Evolutionary conservation across 2,888 invertebrate species (phyloP).

Genomic region (Autographa gamma): DNA sequence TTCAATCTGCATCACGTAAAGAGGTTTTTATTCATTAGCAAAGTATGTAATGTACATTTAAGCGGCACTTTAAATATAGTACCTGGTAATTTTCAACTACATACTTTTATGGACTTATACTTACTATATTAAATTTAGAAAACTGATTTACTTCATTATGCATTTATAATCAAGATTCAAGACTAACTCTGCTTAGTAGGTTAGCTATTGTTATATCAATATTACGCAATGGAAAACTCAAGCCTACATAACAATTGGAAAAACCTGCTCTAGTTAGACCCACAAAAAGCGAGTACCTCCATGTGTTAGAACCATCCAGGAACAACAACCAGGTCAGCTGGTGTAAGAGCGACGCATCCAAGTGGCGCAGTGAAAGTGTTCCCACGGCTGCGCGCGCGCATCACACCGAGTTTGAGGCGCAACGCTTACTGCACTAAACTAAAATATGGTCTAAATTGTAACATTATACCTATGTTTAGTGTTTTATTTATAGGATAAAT

Average conservation of each 20-base stretch:
- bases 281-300: conserved; percentile 28
- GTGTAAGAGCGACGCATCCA: conserved; percentile 51
- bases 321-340: conserved; percentile 46
- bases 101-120: no score
- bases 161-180: no score
- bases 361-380: conserved; percentile 78
- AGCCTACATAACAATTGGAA: neutral
- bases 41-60: no score
- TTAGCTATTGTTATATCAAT: neutral
- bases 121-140: no score
- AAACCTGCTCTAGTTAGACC: neutral
- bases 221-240: neutral
- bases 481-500: neutral
- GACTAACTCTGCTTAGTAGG: no score
- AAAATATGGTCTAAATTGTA: no score
- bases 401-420: conserved; percentile 24
- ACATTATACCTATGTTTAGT: neutral
- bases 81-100: no score
- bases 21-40: no score
- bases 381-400: conserved; percentile 73
- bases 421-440: conserved; percentile 9
- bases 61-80: no score
- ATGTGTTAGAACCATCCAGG: conserved; percentile 28
- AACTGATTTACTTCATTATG: no score
- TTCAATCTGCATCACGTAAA: no score